phyloP scores from a whole-genome alignment of 2,113 vertebrate genomes.

The Alexandromys fortis region DNA sequence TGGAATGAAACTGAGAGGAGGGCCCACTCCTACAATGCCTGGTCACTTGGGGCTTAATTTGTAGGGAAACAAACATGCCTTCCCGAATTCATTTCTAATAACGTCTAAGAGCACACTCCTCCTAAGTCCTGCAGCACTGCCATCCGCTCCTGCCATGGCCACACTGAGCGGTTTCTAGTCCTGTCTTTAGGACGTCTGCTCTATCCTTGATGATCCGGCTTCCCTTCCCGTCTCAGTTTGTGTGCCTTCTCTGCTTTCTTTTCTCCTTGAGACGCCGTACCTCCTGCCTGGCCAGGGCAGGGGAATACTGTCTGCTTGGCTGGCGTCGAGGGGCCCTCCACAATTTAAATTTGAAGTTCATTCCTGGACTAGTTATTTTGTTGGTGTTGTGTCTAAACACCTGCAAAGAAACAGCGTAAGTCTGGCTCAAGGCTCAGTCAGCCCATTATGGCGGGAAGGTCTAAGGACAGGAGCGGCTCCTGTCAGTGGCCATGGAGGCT shows the following conservation, averaged over 20 bases:
- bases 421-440: not conserved
- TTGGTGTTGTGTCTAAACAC: not conserved
- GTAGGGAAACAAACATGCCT: not conserved
- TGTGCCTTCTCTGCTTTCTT: not conserved
- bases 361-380: not conserved
- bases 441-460: not conserved
- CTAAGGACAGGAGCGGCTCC: not conserved
- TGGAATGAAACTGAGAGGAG: not conserved
- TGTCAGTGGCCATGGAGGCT: not conserved
- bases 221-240: not conserved
- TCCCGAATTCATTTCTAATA: not conserved
- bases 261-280: not conserved
- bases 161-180: not conserved
- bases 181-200: not conserved
- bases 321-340: not conserved
- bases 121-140: not conserved
- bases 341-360: not conserved
- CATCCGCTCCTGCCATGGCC: not conserved
- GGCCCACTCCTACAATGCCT: not conserved
- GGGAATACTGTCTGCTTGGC: not conserved
- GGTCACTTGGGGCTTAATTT: not conserved
- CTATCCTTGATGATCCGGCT: not conserved
- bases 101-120: not conserved
- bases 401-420: no score
- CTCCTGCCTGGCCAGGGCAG: not conserved